Base-by-base conservation (phyloP, 2,888 invertebrate species). In the Sthenelais limicola region DNA sequence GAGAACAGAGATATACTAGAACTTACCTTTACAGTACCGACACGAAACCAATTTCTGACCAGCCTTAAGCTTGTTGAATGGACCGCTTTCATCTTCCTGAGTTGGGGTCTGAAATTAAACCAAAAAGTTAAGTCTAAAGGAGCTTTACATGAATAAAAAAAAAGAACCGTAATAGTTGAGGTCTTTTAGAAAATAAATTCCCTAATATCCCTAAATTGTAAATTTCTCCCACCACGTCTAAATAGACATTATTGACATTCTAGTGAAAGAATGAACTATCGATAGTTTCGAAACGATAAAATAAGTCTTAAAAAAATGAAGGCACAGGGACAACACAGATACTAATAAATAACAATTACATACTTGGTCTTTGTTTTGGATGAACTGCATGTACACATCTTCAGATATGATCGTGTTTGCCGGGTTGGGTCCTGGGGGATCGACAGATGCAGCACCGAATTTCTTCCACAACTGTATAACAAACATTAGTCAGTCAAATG, bases 361-460 rank as follows among this genome's bases (percentile, higher is more conserved):
- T n/a, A n/a, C 56, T 18, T 35, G 35, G 38, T 89, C 88, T 79
- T 87, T 88, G 71, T 85, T 85, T 24, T 85, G 82, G 0, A 88
- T 85, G 80, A 89, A 90, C 83, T 88, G 96, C 95, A 99, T 96
- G 83, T 92, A 94, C 7, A 98, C 95, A 33, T 86, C 85, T 90
- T 98, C 98, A 76, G 94, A 94, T 0, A 95, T 94, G 83, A 96
- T 94, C 0, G 98, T 99, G 4, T 97, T 98, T n/a, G 97, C 94
- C 24, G 97, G 95, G 88, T 98, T 97, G 0, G 98, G 98, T 0
- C 98, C 98, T n/a, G 97, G 94, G 81, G 96, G 94, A 86, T 99
- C 98, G 85, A 90, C 91, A 15, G 91, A 91, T 0, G 96, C 96
- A 80, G 94, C 94, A 12, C 99, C 99, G 90, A 97, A 99, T 89